These are phyloP conservation scores for Siniperca knerii DNA, from an alignment of 2,113 vertebrate genomes.

Conservation along the genomic window DNA sequence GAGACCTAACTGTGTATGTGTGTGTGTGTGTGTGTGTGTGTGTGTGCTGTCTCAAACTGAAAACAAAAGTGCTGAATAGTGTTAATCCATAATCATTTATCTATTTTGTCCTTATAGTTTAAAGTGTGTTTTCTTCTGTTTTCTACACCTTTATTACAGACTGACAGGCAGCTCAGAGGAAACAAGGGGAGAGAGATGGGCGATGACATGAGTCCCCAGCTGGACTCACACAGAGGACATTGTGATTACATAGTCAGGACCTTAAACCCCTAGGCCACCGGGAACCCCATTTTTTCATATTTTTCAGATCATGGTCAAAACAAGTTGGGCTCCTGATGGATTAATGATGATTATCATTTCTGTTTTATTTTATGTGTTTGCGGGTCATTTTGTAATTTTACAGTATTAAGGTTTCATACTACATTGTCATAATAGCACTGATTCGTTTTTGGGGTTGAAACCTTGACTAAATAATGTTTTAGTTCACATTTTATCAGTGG, in stretches of 20 bases:
- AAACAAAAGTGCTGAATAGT: slow-evolving; percentile 19
- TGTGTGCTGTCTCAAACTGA: not conserved
- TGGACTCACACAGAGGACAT: not conserved
- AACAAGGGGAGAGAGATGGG: not conserved
- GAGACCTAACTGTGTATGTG: not conserved
- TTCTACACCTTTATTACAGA: not conserved
- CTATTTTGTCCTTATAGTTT: not conserved
- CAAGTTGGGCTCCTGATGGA: not conserved
- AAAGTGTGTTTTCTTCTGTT: not conserved
- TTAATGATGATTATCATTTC: not conserved
- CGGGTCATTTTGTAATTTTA: not conserved
- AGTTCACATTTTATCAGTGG: not conserved
- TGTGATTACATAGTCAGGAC: not conserved
- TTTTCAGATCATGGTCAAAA: not conserved
- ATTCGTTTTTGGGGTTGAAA: not conserved
- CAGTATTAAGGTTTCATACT: no score
- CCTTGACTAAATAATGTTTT: not conserved
- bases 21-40: no score
- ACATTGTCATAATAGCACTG: not conserved
- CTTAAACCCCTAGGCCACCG: not conserved
- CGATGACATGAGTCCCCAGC: not conserved
- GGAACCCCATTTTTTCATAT: not conserved
- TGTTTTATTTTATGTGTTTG: not conserved
- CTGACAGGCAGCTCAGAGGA: not conserved
- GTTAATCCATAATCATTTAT: not conserved